These are phyloP conservation scores for Heteropelma amictum DNA, from an alignment of 2,888 invertebrate species.

Conservation along the genomic window DNA sequence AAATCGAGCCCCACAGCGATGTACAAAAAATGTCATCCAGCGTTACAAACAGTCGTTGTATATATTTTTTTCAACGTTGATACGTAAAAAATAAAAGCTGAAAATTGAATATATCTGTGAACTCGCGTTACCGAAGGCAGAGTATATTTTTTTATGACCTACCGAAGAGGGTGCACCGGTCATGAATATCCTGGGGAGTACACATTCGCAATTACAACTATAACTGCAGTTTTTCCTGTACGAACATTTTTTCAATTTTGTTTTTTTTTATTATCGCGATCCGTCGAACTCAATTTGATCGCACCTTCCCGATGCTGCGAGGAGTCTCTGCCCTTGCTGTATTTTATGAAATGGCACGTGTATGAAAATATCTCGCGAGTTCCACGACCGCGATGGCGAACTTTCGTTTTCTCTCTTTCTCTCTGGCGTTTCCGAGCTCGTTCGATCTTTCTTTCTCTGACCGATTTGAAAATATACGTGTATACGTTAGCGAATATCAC, in stretches of 20 bases:
- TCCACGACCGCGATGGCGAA: not conserved
- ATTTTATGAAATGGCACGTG: conserved; percentile 21
- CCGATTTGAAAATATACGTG: not conserved
- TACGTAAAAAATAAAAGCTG: not conserved
- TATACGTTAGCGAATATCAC: conserved; percentile 59
- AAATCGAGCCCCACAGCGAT: not conserved
- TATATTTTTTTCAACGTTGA: not conserved
- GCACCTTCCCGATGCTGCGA: not conserved
- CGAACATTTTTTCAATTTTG: not conserved
- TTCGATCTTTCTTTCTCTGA: conserved; percentile 7
- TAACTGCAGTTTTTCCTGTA: not conserved
- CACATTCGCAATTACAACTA: no score
- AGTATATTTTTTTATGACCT: no score
- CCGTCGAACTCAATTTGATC: conserved; percentile 11
- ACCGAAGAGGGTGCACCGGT: no score
- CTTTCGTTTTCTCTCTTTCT: conserved; percentile 8
- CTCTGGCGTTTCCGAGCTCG: no score
- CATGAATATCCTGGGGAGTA: no score
- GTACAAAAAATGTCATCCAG: not conserved
- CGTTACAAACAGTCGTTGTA: not conserved
- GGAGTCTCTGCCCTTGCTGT: conserved; percentile 9
- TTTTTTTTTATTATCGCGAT: conserved; percentile 3
- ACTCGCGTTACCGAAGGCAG: no score
- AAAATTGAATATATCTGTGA: no score
- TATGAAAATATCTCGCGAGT: conserved; percentile 1